Base-by-base conservation (phyloP, 2,113 vertebrate genomes). In the Colossoma macropomum region DNA sequence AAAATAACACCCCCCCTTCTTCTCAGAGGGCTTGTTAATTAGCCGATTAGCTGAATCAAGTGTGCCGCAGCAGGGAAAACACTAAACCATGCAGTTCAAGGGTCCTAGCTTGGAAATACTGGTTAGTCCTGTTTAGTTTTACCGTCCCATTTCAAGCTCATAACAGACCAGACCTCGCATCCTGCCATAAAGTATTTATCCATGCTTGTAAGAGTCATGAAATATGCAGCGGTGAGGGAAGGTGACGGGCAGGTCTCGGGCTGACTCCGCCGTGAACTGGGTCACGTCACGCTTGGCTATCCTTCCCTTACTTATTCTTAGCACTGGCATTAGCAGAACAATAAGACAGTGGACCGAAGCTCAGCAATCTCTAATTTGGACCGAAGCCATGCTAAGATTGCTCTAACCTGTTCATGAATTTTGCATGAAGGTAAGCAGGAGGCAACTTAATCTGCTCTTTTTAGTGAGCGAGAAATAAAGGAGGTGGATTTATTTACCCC, bases 161-260 rank as follows among this genome's bases (percentile, higher is more conserved):
- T 73, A 32, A 56, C 27, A 77, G 76, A 75, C 15, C 71, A 82
- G 69, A 84, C 77, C 63, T 80, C 80, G 15, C 68, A 81, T 78
- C 25, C 80, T 52, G 70, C 69, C 68, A 86, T 90, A 77, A 90
- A 91, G 85, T 89, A 88, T 90, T 85, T 32, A 88, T 80, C 17
- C 23, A 38, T 63, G 74, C 88, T 77, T 78, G 88, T 88, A 86
- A 85, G 48, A 13, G 86, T 89, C 88, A 88, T 91, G 74, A 85
- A 88, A 85, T 82, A 89, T 89, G 86, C 87, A 74, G 59, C 70
- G 80, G 68, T 62, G 78, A 84, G 79, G 84, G 45, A 83, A 80
- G 87, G 77, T 80, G 62, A 68, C 2, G 52, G 84, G 65, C 81
- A 12, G 32, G 74, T 69, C 69, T 76, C 28, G 28, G 70, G 28